Conservation (phyloP, 1,140 invertebrate genomes). For the Zaprionus davidi region DNA sequence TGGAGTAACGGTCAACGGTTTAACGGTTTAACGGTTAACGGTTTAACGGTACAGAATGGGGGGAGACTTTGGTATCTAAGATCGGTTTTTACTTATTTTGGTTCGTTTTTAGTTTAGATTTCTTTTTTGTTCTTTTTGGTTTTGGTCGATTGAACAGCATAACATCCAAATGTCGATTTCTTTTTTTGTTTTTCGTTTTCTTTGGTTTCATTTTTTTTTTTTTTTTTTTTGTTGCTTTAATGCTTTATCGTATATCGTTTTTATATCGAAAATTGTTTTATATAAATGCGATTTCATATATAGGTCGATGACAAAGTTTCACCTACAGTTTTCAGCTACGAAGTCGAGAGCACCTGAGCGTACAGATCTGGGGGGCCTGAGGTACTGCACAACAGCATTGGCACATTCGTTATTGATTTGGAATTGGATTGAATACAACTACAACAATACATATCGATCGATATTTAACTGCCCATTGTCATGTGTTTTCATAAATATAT, state of each 20-base stretch:
- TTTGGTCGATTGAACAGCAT: conserved; percentile 78
- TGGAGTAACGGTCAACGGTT: conserved; percentile 8
- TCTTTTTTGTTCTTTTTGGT: conserved; percentile 22
- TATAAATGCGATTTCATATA: conserved; percentile 29
- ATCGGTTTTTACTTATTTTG: conserved; percentile 27
- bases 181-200: conserved; percentile 51
- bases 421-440: conserved; percentile 23
- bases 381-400: conserved; percentile 82
- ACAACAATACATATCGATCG: conserved; percentile 19
- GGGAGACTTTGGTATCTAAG: conserved; percentile 27
- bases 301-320: conserved; percentile 9
- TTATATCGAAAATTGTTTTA: conserved; percentile 22
- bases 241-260: conserved; percentile 1
- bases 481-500: conserved; percentile 57
- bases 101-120: conserved; percentile 15
- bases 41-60: conserved; percentile 32
- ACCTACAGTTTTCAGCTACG: conserved; percentile 18
- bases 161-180: conserved; percentile 84
- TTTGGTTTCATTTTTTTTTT: conserved; percentile 53
- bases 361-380: conserved; percentile 57
- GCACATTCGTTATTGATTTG: conserved; percentile 36
- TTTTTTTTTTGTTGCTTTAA: conserved; percentile 38
- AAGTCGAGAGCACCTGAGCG: conserved; percentile 34
- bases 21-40: conserved; percentile 30
- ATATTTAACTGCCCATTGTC: conserved; percentile 38